Evolutionary conservation across 64 coral and sea anemone genomes (phyloP).

Genomic region (Montipora foliosa): DNA sequence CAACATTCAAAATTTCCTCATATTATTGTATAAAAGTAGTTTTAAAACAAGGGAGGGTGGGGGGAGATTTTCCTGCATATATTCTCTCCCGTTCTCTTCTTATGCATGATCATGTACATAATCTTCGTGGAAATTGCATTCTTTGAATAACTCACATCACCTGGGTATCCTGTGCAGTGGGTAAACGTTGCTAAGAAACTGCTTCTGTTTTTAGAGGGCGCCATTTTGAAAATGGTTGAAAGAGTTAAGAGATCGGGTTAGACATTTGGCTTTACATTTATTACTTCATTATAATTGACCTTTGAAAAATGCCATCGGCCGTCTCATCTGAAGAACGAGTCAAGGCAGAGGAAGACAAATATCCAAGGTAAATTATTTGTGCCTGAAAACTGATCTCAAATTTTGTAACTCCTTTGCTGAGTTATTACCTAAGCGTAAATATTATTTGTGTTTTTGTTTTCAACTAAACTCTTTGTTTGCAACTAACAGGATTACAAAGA

Average conservation of each 20-base stretch:
- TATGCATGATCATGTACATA: too few relatives aligned
- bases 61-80: not conserved
- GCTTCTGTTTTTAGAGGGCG: not conserved
- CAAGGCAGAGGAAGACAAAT: slow-evolving; percentile 71
- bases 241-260: not conserved
- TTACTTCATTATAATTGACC: not conserved
- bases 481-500: slow-evolving; percentile 84
- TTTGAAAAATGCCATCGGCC: slow-evolving; percentile 46
- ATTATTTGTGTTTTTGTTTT: not conserved
- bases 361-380: slow-evolving; percentile 69
- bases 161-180: not conserved
- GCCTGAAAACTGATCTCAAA: not conserved
- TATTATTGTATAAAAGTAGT: too few relatives aligned
- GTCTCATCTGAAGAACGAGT: slow-evolving; percentile 26
- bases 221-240: slow-evolving; percentile 34
- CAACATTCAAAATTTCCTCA: too few relatives aligned
- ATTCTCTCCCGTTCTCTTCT: too few relatives aligned
- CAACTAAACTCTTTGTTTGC: not conserved
- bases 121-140: too few relatives aligned
- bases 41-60: too few relatives aligned
- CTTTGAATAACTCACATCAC: not conserved
- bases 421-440: not conserved
- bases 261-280: not conserved
- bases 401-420: not conserved
- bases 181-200: slow-evolving; percentile 16